Evolutionary conservation across 2,113 vertebrate genomes (phyloP).

Genomic region (Gorilla gorilla): DNA sequence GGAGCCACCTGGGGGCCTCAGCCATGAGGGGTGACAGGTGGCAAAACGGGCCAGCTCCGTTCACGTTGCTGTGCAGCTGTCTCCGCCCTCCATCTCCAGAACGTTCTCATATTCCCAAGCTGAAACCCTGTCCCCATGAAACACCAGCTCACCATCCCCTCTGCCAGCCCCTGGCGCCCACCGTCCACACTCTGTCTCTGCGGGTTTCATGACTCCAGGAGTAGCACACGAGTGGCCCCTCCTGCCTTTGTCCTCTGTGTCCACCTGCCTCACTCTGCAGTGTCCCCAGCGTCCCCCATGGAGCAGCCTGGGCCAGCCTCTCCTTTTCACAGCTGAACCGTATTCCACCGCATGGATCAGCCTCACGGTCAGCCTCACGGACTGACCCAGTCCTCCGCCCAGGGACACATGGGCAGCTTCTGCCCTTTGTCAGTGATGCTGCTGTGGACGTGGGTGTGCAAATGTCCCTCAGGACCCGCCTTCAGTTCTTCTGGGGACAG

Average conservation of each 20-base stretch:
- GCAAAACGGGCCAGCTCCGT: rapidly evolving
- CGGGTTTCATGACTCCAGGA: not conserved
- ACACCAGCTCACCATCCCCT: not conserved
- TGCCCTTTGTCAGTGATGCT: not conserved
- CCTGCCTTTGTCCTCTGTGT: too few relatives aligned
- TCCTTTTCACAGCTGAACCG: not conserved
- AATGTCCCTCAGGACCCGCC: rapidly evolving
- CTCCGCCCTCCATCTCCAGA: not conserved
- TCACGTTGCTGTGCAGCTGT: too few relatives aligned
- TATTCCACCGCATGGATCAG: rapidly evolving
- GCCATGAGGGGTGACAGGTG: not conserved
- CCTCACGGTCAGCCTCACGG: too few relatives aligned
- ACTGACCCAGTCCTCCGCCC: too few relatives aligned
- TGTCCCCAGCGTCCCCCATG: too few relatives aligned
- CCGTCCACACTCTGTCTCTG: not conserved
- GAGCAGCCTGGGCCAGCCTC: too few relatives aligned
- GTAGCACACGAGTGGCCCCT: not conserved
- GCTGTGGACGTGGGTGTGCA: too few relatives aligned
- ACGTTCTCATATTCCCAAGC: not conserved
- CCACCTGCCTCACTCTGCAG: too few relatives aligned
- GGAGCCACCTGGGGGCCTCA: not conserved
- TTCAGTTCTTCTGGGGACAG: too few relatives aligned
- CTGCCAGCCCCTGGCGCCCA: not conserved
- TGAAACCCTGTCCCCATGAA: not conserved
- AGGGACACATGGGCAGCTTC: not conserved